Percentiles rank a stretch among this genome's conserved stretches.
Conservation (phyloP, 1,140 invertebrate species). For the Aphis gossypii region DNA sequence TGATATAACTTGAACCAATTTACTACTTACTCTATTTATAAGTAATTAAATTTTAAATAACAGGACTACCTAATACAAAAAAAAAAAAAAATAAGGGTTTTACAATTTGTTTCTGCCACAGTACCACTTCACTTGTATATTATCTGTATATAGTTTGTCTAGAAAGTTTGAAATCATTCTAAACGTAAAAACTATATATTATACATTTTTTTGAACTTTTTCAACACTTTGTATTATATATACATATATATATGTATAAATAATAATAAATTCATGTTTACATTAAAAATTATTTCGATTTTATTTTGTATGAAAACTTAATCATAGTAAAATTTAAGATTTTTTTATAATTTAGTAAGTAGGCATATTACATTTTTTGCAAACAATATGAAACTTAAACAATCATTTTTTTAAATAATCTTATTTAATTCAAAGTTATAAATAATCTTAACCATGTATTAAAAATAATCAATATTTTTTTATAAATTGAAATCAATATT, state of each 20-base stretch:
- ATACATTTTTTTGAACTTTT: background rate
- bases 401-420: too few species aligned
- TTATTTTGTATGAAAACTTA: background rate
- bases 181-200: background rate
- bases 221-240: background rate
- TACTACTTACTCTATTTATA: background rate
- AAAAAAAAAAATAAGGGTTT: background rate
- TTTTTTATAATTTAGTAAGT: background rate
- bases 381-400: too few species aligned
- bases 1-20: background rate
- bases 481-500: too few species aligned
- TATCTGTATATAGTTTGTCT: background rate
- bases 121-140: background rate
- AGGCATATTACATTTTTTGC: background rate
- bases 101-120: background rate
- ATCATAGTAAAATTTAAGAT: background rate
- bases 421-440: too few species aligned
- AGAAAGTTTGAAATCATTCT: background rate
- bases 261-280: background rate
- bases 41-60: background rate
- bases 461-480: too few species aligned
- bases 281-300: background rate
- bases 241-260: background rate
- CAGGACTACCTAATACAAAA: background rate
- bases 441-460: too few species aligned